Evolutionary conservation across 1,140 invertebrate species (phyloP), one percentile per base, ranked within the genome.

Genomic region (Drosophila kurseongensis): DNA sequence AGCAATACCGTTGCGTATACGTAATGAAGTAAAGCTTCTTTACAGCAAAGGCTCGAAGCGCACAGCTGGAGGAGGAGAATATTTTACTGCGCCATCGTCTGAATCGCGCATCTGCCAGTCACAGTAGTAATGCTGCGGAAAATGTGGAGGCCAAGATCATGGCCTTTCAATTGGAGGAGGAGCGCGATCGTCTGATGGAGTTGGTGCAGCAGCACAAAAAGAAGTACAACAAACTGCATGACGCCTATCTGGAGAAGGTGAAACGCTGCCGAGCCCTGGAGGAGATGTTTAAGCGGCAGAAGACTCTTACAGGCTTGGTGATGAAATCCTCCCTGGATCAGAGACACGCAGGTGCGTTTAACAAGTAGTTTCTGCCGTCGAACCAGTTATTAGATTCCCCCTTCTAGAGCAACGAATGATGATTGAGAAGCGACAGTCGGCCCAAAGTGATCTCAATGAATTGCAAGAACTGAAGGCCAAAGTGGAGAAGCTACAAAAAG

Each of bases 161-260:
- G 42, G 84, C 57, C 23, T 88, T 68, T 5, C 75, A 84, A 12
- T 18, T 92, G 48, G 84, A 92, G 47, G 84, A 90, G 18, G 91
- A 92, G 52, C 79, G 79, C 2, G 91, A 92, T 74, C 65, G 51
- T 5, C 10, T 86, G 6, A 38, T 78, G 14, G 88, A 91, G 1
- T 80, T 73, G 4, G 36, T 92, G 42, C 79, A 92, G 52, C 16
- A 54, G 59, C 76, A 90, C n/a, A 92, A 92, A 40, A 83, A 80
- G n/a, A 92, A 88, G 52, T 92, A 92, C 52, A 92, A 92, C 40
- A 91, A 90, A 29, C 35, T 92, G 35, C 82, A 91, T 14, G 78
- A 77, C 45, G 91, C 88, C 6, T 92, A 88, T 14, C 35, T 91
- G 54, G 89, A 86, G 42, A 92, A 92, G 52, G 84, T 91, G 3